Evolutionary conservation across 2,113 vertebrate genomes (phyloP), one percentile per base, ranked within the genome.

Genomic region (Toxotes jaculatrix): DNA sequence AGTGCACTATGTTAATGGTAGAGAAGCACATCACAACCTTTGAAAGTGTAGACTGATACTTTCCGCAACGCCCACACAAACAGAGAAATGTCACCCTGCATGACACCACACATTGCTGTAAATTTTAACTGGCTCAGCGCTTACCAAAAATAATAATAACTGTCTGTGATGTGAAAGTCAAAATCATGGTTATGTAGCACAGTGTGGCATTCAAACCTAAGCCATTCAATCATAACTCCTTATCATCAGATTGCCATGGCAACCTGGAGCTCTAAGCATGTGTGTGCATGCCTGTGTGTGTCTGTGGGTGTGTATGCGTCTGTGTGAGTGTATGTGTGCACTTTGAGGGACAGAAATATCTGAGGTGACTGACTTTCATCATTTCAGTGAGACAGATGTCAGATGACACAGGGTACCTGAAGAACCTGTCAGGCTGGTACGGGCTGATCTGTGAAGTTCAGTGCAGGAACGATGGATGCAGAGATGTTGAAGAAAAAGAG

Each of bases 181-280:
- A 73, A 87, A 82, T 82, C 70, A 55, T 63, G 27, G n/a, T 31
- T 69, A 13, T 69, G 61, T 62, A 53, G 87, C 68, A 60, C 40
- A 17, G 59, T 72, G 81, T 75, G 55, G 71, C 79, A 83, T 81
- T 88, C 75, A 81, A 43, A 73, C 73, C 51, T 34, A 42, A 53
- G 76, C 74, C 78, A 60, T 77, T 88, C 90, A 87, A 82, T 91
- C 84, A 87, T 59, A 77, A 73, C 74, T 75, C 82, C 74, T 64
- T 56, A 76, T 84, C 74, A 57, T 80, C 85, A 59, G 59, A 87
- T 88, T 63, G 70, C 79, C 87, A 91, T 91, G 89, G 88, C 84
- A 92, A 92, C 91, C 32, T 79, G 57, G 60, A 69, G 73, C 60
- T 74, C 51, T 19, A 43, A 60, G 78, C 31, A 27, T 60, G 69